Conservation (phyloP, 2,888 invertebrate species). For the Coenonympha glycerion region DNA sequence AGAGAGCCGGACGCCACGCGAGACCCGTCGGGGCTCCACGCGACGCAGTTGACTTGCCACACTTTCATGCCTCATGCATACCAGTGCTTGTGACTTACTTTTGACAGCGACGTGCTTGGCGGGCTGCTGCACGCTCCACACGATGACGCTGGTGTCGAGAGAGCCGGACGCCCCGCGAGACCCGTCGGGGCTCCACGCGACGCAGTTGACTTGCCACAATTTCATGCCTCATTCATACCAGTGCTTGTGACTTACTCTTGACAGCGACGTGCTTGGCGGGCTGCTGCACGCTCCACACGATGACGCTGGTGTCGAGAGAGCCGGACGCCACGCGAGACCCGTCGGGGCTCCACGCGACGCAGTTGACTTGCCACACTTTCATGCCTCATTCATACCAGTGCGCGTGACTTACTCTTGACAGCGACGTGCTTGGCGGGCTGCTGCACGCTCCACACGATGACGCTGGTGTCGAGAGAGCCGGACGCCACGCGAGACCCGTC, state of each 20-base stretch:
- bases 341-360: constrained; percentile 94
- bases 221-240: not conserved
- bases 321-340: constrained; percentile 92
- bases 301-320: constrained; percentile 93
- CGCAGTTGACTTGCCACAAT: no score
- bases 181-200: constrained; percentile 93
- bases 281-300: constrained; percentile 91
- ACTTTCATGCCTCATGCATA: not conserved
- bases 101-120: constrained; percentile 91
- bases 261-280: constrained; percentile 91
- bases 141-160: constrained; percentile 93
- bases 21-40: constrained; percentile 90
- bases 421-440: constrained; percentile 90
- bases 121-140: constrained; percentile 92
- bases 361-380: no score
- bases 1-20: constrained; percentile 96
- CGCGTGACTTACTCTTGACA: constrained; percentile 80
- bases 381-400: not conserved
- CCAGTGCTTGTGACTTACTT: constrained; percentile 57
- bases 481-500: constrained; percentile 92
- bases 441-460: constrained; percentile 94
- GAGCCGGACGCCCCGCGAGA: constrained; percentile 93
- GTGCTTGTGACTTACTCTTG: constrained; percentile 75
- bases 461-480: constrained; percentile 93
- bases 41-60: no score